These are phyloP conservation scores for Megaceryle torquata DNA, from an alignment of 2,113 vertebrate species.

Conservation along the genomic window DNA sequence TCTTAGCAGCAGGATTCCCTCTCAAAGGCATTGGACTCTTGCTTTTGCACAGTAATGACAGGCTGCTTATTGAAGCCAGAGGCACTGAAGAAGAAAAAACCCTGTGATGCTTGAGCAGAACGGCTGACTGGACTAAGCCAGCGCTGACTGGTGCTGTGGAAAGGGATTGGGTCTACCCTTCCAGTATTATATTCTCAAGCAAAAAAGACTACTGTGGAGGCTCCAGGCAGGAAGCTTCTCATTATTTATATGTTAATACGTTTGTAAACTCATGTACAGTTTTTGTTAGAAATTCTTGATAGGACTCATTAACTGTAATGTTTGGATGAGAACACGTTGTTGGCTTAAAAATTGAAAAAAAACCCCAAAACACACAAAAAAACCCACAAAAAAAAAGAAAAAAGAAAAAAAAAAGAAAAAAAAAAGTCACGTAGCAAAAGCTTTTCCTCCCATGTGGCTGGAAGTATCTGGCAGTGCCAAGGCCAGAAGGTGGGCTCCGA, in stretches of 20 bases:
- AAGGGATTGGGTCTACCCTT: slow-evolving; percentile 61
- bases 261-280: slow-evolving; percentile 87
- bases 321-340: slow-evolving; percentile 56
- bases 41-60: slow-evolving; percentile 67
- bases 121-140: slow-evolving; percentile 53
- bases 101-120: slow-evolving; percentile 63
- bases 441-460: slow-evolving; percentile 47
- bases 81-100: slow-evolving; percentile 61
- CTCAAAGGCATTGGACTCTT: slow-evolving; percentile 53
- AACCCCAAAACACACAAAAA: too few relatives aligned
- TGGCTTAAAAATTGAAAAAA: slow-evolving; percentile 20
- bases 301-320: slow-evolving; percentile 74
- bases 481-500: background rate
- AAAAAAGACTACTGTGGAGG: slow-evolving; percentile 72
- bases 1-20: slow-evolving; percentile 56
- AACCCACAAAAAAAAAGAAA: too few relatives aligned
- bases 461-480: slow-evolving; percentile 25
- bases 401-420: background rate
- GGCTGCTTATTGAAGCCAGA: slow-evolving; percentile 68
- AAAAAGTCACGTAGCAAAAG: slow-evolving; percentile 43
- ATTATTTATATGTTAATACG: slow-evolving; percentile 87
- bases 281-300: slow-evolving; percentile 74
- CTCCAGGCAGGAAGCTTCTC: slow-evolving; percentile 74
- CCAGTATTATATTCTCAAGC: slow-evolving; percentile 69
- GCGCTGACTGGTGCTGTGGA: slow-evolving; percentile 50